phyloP scores from a whole-genome alignment of 2,113 vertebrate genomes.

The Boulengeromyrus knoepffleri region DNA sequence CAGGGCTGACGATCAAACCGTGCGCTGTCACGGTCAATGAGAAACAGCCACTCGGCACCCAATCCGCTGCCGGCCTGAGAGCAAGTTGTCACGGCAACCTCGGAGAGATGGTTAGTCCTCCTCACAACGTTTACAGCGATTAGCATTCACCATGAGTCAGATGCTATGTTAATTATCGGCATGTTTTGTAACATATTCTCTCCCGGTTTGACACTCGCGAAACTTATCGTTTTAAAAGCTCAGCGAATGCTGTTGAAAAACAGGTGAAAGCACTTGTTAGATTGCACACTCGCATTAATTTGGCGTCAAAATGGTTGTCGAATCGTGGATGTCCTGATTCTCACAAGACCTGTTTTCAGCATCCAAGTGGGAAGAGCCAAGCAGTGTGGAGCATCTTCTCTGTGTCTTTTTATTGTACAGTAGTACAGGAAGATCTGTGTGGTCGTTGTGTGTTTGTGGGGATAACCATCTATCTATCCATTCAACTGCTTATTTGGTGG shows the following conservation, averaged over 20 bases:
- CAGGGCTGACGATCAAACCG: background rate
- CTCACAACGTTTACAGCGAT: constrained; percentile 2
- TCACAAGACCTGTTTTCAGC: background rate
- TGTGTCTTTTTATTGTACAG: background rate
- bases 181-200: background rate
- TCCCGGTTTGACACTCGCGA: background rate
- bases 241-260: background rate
- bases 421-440: background rate
- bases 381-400: background rate
- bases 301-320: background rate
- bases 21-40: background rate
- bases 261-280: background rate
- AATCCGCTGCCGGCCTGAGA: constrained; percentile 3
- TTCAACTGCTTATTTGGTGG: background rate
- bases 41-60: background rate
- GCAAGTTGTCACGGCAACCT: constrained; percentile 17
- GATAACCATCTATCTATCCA: background rate
- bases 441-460: background rate
- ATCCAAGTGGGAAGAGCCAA: background rate
- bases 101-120: background rate
- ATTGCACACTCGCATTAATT: background rate
- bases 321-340: background rate
- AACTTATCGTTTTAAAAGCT: background rate
- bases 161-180: background rate
- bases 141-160: constrained; percentile 15